Evolutionary conservation across 2,888 invertebrate genomes (phyloP), one percentile per base, ranked within the genome.

Genomic region (Drosophila meridionalis): DNA sequence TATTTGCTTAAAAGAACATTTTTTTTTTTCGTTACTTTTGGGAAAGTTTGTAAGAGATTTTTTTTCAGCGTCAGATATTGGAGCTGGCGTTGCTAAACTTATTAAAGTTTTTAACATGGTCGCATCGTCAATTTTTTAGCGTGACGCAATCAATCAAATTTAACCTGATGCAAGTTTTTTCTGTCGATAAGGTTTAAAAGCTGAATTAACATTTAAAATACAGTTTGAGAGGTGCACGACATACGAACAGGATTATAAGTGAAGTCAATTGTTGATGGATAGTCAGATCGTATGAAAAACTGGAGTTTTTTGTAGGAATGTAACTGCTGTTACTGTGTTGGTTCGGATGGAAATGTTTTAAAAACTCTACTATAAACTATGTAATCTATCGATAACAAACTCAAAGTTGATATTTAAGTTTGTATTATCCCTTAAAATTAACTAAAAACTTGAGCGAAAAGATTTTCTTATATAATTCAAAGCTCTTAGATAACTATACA

Each of bases 111-210:
- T 80, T 63, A 59, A 47, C 42, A 63, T 57, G 64, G 45, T 47
- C 26, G 32, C 52, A 34, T 47, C 59, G 55, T 26, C 58, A 47
- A 14, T 74, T 57, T 52, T 66, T 40, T 14, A 36, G 3, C 20
- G 1, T n/a, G 12, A 9, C 28, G 12, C 66, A 64, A 79, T 78
- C 63, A 74, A 77, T 75, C 58, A 77, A 78, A 42, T 69, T 67
- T n/a, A 14, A 28, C 36, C 34, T 42, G 60, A 9, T 43, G 11
- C 40, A 9, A 5, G 30, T 48, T 57, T 64, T 5, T 8, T 40
- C 66, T 69, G 8, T 28, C 42, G 1, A n/a, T 20, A 7, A 38
- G 30, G 32, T 26, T 4, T 26, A 32, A 58, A 64, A 58, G 8
- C 28, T 3, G n/a, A 52, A 32, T 61, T 61, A 40, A 40, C 38